Base-by-base conservation (phyloP, 2,797 vertebrate species). In the Myiothlypis chrysogaster region DNA sequence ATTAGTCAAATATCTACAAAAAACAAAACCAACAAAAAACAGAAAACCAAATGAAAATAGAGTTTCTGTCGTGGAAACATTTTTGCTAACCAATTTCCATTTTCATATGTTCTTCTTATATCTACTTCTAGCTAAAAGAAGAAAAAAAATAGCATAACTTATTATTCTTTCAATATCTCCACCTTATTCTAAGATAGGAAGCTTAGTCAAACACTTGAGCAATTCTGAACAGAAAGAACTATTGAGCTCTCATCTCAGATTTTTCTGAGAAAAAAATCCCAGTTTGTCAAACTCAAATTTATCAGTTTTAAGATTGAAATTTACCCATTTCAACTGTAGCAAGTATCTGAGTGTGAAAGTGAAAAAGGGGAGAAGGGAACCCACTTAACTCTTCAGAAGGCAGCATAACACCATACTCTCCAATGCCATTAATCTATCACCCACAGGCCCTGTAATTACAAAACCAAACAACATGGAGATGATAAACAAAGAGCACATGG, bases 401-500 rank as follows among this genome's bases (percentile, higher is more conserved):
- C 21, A 64, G 7, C 1, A 1, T 27, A 81, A 6, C 13, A 34
- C 9, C 5, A 43, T 60, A n/a, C 7, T 81, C 21, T 21, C 7
- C 27, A 66, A 22, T 16, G 6, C 9, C 23, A 37, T 14, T 4
- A 66, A 39, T 56, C n/a, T 28, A 12, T 37, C 39, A 53, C 47
- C 34, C 30, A 46, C 12, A n/a, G 24, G 35, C 5, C 13, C 9
- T 41, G 6, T 44, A 77, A 71, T 41, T 65, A 64, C 57, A 75
- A 68, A 90, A 43, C 7, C 1, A 2, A 86, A 39, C 2, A 50
- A 15, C 27, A 71, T 0, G 0, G 65, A 57, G 30, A 72, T 17
- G 9, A 25, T 49, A 35, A 80, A 32, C 4, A 27, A 84, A 81
- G 8, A 80, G 30, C 6, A 6, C 1, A 0, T 35, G 5, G 7